Evolutionary conservation across 2,888 invertebrate genomes (phyloP).

Genomic region (Idaea dimidiata): DNA sequence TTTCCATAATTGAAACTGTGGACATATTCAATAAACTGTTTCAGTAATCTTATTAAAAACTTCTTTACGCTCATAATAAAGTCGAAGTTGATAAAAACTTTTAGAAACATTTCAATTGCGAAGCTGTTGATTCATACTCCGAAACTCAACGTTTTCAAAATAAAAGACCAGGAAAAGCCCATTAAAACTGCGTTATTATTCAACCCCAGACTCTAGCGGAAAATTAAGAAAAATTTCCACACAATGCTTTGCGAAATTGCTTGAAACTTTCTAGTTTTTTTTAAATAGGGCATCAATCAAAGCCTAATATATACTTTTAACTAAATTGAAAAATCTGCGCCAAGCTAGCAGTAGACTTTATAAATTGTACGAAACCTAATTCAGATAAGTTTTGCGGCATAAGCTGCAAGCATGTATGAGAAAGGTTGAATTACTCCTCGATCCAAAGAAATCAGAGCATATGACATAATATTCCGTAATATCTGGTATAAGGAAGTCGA

Average conservation of each 20-base stretch:
- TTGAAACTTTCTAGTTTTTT: slow-evolving; percentile 45
- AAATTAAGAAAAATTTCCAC: slow-evolving; percentile 66
- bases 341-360: neutral
- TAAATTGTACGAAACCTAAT: neutral
- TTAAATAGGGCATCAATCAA: slow-evolving; percentile 45
- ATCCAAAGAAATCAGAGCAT: slow-evolving; percentile 39
- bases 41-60: slow-evolving; percentile 4
- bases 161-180: slow-evolving; percentile 55
- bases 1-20: neutral
- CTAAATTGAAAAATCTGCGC: neutral
- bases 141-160: slow-evolving; percentile 46
- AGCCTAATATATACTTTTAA: slow-evolving; percentile 6
- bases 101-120: slow-evolving; percentile 27
- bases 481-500: slow-evolving; percentile 29
- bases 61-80: slow-evolving; percentile 10
- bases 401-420: slow-evolving; percentile 41
- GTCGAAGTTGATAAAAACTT: slow-evolving; percentile 16
- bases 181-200: slow-evolving; percentile 62
- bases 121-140: slow-evolving; percentile 36
- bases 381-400: slow-evolving; percentile 9
- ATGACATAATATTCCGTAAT: slow-evolving; percentile 40
- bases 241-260: slow-evolving; percentile 57
- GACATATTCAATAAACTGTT: neutral
- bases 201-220: slow-evolving; percentile 56
- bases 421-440: slow-evolving; percentile 31